These are phyloP conservation scores for Falco cherrug DNA, from an alignment of 2,797 vertebrate genomes.

Conservation along the genomic window DNA sequence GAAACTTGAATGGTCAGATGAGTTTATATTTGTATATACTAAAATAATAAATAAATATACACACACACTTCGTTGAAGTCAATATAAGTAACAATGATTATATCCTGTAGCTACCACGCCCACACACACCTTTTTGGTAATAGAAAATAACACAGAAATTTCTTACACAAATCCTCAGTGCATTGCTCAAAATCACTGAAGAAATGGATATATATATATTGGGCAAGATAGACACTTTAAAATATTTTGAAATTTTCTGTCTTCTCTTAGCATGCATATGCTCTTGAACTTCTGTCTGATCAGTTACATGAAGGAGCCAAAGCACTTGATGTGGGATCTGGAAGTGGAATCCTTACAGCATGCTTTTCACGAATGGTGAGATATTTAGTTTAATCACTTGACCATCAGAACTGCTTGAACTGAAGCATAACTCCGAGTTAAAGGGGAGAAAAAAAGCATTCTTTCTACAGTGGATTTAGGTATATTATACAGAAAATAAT, in stretches of 20 bases:
- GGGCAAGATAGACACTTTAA: background rate
- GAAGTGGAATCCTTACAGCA: slow-evolving; percentile 95
- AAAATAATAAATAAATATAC: background rate
- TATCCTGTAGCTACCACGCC: background rate
- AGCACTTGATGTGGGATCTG: slow-evolving; percentile 97
- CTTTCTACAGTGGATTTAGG: background rate
- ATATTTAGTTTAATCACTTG: slow-evolving; percentile 30
- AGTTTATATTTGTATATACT: background rate
- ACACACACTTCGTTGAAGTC: background rate
- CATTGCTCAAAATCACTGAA: background rate
- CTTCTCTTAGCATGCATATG: slow-evolving; percentile 91
- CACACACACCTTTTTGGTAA: background rate
- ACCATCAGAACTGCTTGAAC: background rate
- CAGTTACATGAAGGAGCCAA: slow-evolving; percentile 96
- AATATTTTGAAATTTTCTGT: background rate
- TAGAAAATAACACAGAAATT: background rate
- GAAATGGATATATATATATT: background rate
- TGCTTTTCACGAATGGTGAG: slow-evolving; percentile 99
- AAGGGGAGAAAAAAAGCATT: background rate
- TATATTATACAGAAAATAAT: background rate
- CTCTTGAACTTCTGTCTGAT: slow-evolving; percentile 95
- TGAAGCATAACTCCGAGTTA: background rate
- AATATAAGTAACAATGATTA: background rate
- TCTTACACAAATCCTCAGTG: background rate
- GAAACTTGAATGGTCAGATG: background rate